These are phyloP conservation scores for Pungitius pungitius DNA, from an alignment of 2,113 vertebrate species.

Conservation along the genomic window DNA sequence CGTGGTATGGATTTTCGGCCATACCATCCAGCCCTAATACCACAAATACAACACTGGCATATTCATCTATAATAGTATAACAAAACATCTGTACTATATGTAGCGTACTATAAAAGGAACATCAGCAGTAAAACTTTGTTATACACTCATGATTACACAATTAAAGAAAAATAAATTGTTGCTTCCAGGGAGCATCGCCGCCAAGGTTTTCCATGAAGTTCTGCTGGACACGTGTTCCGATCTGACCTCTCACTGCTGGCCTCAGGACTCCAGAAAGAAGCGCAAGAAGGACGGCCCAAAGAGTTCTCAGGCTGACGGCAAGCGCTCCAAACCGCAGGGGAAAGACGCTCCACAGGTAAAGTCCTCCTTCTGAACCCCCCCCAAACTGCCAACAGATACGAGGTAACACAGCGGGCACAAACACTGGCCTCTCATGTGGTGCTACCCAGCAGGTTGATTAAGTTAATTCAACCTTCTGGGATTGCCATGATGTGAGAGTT, in stretches of 20 bases:
- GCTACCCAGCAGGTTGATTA: not conserved
- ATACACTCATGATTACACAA: too few relatives aligned
- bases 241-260: slow-evolving; percentile 87
- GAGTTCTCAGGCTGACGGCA: slow-evolving; percentile 78
- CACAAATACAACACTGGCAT: too few relatives aligned
- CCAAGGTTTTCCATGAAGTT: slow-evolving; percentile 89
- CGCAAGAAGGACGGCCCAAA: slow-evolving; percentile 84
- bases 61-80: too few relatives aligned
- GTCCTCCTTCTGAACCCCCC: not conserved
- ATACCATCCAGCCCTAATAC: too few relatives aligned
- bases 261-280: slow-evolving; percentile 82
- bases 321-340: slow-evolving; percentile 78
- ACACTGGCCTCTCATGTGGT: not conserved
- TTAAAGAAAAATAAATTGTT: not conserved
- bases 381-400: not conserved
- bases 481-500: not conserved
- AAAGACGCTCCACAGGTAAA: slow-evolving; percentile 75
- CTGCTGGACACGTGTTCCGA: slow-evolving; percentile 89
- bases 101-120: too few relatives aligned
- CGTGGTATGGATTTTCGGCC: too few relatives aligned
- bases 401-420: not conserved
- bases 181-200: slow-evolving; percentile 86
- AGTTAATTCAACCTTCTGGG: not conserved
- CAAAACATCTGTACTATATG: too few relatives aligned
- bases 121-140: too few relatives aligned